Evolutionary conservation across 1,140 invertebrate species (phyloP).

Genomic region (Atta cephalotes): DNA sequence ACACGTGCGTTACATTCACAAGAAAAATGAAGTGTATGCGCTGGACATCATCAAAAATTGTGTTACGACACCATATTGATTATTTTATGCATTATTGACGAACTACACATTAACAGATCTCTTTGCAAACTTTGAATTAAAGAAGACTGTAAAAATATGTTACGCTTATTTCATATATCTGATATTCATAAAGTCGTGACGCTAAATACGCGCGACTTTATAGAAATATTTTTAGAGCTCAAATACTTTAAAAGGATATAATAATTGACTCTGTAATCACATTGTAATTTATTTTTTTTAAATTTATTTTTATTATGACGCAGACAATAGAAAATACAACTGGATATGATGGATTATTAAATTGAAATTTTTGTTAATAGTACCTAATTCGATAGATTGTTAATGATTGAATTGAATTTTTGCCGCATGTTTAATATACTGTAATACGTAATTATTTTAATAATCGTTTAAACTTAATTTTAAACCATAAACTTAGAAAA

Average conservation of each 20-base stretch:
- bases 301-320: too few species aligned
- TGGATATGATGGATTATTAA: neutral
- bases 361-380: neutral
- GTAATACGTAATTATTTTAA: neutral
- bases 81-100: neutral
- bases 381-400: neutral
- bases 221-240: neutral
- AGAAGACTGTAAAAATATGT: neutral
- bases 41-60: constrained; percentile 42
- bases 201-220: neutral
- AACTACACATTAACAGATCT: neutral
- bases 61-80: neutral
- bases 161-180: constrained; percentile 14
- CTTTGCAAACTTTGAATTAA: neutral
- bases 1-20: constrained; percentile 73
- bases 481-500: neutral
- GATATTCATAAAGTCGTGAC: neutral
- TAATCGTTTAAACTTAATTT: too few species aligned
- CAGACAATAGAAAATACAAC: neutral
- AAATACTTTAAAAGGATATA: neutral
- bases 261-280: neutral
- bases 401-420: too few species aligned
- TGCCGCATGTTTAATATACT: neutral
- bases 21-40: constrained; percentile 48
- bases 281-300: neutral